Base-by-base conservation (phyloP, 1,140 invertebrate species). In the Bradysia coprophila region DNA sequence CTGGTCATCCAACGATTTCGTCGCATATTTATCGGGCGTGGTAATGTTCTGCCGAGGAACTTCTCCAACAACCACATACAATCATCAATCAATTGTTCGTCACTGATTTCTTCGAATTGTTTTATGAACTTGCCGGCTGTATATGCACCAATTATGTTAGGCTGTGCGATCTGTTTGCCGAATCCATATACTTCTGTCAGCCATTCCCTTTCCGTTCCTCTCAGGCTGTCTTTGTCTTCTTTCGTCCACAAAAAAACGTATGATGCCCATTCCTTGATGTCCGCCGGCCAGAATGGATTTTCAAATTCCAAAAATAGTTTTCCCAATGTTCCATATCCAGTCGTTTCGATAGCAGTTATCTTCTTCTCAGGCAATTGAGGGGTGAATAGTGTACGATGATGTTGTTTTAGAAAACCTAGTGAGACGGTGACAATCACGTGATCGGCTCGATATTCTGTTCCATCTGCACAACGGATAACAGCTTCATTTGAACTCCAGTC, bases 231-330 rank as follows among this genome's bases (percentile, higher is more conserved):
- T 16, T 64, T 53, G 46, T 73, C 67, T 23, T 67, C 46, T 38
- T 65, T 52, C 1, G 51, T 54, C 72, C 73, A 76, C 3, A 75
- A 48, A 21, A 72, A 63, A 42, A 52, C 54, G 44, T 64, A 69
- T 33, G 55, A 62, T 32, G 51, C 51, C 40, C 48, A 56, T 42
- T 52, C 54, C 44, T 51, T 50, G 38, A 48, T 56, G 23, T 62
- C 55, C 31, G 66, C 51, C 2, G 69, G 66, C 71, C 77, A 76
- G 67, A 79, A 82, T 20, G 63, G 63, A 32, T 63, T 52, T 1
- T 67, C 51, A 47, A 78, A 84, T 53, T 77, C 69, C 16, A 84
- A 50, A 48, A 78, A 85, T 40, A 91, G 72, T 61, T 87, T 87
- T 50, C 82, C 71, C 1, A 85, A 68, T 2, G 73, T 72, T 28